These are phyloP conservation scores for Alectoris magna DNA, from an alignment of 2,797 vertebrate species.

Conservation along the genomic window DNA sequence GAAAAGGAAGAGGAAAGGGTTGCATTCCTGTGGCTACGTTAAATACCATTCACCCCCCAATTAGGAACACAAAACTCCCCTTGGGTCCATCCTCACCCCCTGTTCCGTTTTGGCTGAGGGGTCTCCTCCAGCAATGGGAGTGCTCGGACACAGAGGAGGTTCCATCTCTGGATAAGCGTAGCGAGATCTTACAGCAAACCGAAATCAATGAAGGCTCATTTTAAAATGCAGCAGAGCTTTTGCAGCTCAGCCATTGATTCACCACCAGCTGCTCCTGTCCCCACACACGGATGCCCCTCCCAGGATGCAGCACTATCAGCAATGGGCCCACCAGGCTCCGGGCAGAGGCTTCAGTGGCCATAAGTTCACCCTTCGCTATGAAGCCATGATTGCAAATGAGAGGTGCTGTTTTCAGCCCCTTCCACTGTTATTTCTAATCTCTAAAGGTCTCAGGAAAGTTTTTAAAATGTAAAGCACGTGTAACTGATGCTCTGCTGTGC, in stretches of 20 bases:
- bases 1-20: background rate
- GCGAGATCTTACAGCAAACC: background rate
- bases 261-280: background rate
- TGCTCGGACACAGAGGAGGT: background rate
- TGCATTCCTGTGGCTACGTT: background rate
- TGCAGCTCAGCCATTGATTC: background rate
- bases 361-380: background rate
- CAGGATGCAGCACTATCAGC: background rate
- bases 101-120: rapidly evolving
- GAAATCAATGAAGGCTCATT: conserved; percentile 1
- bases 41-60: background rate
- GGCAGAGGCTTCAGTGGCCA: background rate
- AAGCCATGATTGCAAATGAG: background rate
- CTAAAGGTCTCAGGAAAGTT: background rate
- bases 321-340: rapidly evolving
- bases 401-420: background rate
- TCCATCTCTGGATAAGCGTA: background rate
- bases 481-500: background rate
- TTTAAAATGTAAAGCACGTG: background rate
- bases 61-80: background rate
- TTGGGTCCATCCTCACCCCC: background rate
- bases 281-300: no score
- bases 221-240: background rate
- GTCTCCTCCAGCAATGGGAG: background rate
- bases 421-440: background rate